Percentiles rank a stretch among this genome's conserved stretches.
These are phyloP conservation scores for Anolis sagrei DNA, from an alignment of 2,113 vertebrate species.

Conservation along the genomic window DNA sequence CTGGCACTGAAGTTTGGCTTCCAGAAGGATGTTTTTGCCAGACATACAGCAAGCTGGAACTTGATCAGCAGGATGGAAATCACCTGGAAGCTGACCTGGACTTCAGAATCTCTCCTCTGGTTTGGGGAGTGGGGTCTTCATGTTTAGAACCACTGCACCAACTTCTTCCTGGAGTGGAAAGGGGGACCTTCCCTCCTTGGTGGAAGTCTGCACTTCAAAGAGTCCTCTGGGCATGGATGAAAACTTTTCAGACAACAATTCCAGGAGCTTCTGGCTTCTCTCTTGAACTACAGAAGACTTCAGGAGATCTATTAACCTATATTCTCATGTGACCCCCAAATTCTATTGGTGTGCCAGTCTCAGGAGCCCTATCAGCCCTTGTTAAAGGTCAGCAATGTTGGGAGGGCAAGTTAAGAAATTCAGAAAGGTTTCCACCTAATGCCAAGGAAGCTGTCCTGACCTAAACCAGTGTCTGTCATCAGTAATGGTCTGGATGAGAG, in stretches of 20 bases:
- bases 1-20: slow-evolving; percentile 54
- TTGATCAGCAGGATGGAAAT: background rate
- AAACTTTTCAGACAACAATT: background rate
- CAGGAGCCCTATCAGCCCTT: no score
- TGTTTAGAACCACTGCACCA: slow-evolving; percentile 9
- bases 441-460: no score
- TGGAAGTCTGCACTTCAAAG: background rate
- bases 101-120: background rate
- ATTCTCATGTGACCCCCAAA: background rate
- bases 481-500: no score
- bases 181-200: background rate
- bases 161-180: background rate
- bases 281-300: background rate
- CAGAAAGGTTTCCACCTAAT: no score
- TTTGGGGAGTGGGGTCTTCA: background rate
- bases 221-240: background rate
- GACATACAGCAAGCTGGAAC: background rate
- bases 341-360: no score
- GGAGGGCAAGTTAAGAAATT: no score
- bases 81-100: slow-evolving; percentile 1
- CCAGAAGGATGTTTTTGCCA: slow-evolving; percentile 4
- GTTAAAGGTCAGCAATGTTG: no score
- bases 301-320: background rate
- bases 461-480: no score
- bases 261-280: background rate